Base-by-base conservation (phyloP, 2,113 vertebrate genomes). In the Ciconia maguari region DNA sequence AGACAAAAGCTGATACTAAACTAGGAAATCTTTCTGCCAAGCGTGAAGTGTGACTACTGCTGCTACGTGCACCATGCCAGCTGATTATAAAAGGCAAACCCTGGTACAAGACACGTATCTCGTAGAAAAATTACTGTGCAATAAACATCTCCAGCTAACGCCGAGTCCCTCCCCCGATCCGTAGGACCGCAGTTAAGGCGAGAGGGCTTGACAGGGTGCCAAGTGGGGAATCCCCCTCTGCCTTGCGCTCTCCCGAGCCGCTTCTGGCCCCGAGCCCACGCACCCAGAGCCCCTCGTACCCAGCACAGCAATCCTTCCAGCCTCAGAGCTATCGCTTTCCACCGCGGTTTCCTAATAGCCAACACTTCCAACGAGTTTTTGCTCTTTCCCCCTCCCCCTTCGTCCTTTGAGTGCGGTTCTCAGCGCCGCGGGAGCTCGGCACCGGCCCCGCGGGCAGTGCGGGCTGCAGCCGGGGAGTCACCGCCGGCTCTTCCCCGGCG, bases 21-120 rank as follows among this genome's bases (percentile, higher is more conserved):
- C 91, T 85, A 94, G 97, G 96, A 76, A 97, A 94, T 80, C 91
- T 85, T 96, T 90, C 93, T 95, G 81, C 70, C 83, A 93, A 85
- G 32, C 54, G 70, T 7, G 72, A 7, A 38, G 60, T 7, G 78
- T 29, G 91, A 78, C 80, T 34, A 13, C 42, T 44, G 83, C 94
- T 68, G 83, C 80, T 79, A 20, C 54, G 65, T 22, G 75, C 79
- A 46, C 70, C 21, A 3, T 19, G 69, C 72, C 83, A 72, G 89
- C 81, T 25, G 83, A 76, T 76, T 49, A 32, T 64, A 94, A 91
- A 94, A 91, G 74, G 89, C 77, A 80, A 94, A 78, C 65, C 74
- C 81, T 22, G 74, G 32, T 29, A 60, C 42, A 26, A 83, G 88
- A 26, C 61, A 11, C 5, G 2, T 2, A 58, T 29, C 86, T 83